These are phyloP conservation scores for Pristionchus fissidentatus DNA, from an alignment of 2,888 invertebrate species.

Conservation along the genomic window DNA sequence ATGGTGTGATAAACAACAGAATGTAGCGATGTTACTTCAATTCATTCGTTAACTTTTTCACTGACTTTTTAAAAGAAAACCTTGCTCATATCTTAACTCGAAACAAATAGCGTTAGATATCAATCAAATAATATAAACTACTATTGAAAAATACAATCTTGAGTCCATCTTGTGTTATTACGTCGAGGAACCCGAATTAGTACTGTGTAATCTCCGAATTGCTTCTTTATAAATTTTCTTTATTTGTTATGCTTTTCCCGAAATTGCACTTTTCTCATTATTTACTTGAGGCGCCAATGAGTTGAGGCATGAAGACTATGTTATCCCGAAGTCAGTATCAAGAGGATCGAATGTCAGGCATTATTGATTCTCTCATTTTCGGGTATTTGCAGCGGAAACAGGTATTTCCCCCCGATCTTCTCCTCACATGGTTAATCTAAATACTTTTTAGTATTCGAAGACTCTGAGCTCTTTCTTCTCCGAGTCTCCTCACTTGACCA, in stretches of 20 bases:
- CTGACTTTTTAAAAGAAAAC: too few species aligned
- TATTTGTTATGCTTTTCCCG: too few species aligned
- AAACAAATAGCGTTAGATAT: too few species aligned
- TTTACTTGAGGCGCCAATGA: not conserved
- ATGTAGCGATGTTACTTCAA: too few species aligned
- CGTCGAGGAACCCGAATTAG: too few species aligned
- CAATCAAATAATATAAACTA: too few species aligned
- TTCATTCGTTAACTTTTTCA: too few species aligned
- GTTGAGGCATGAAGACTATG: constrained; percentile 8
- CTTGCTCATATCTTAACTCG: too few species aligned
- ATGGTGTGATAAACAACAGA: too few species aligned
- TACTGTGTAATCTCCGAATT: not conserved
- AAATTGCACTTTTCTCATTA: not conserved
- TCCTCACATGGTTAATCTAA: not conserved
- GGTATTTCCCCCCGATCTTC: not conserved
- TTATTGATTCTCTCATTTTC: constrained; percentile 39
- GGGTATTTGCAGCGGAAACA: constrained; percentile 38
- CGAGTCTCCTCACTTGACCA: constrained; percentile 30
- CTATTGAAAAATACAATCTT: too few species aligned
- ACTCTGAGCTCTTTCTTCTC: not conserved
- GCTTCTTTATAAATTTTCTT: too few species aligned
- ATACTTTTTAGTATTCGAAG: constrained; percentile 14
- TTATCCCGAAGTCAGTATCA: not conserved
- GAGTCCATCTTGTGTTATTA: too few species aligned
- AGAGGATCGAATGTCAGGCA: constrained; percentile 4